phyloP scores from a whole-genome alignment of 2,113 vertebrate species.

The Astur gentilis region DNA sequence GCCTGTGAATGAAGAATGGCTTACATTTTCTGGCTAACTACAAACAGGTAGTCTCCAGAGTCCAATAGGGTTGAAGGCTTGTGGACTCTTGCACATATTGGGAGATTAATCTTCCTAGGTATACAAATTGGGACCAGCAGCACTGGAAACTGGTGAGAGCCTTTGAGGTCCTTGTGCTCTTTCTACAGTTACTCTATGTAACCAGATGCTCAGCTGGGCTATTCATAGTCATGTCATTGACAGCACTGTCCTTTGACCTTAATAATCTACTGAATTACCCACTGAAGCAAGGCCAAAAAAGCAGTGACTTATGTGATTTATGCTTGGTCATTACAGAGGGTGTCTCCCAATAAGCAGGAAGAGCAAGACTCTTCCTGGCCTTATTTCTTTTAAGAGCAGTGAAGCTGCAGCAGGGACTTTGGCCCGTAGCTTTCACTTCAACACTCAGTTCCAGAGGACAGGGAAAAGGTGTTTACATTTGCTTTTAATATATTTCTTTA shows the following conservation, averaged over 20 bases:
- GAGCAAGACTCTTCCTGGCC: not conserved
- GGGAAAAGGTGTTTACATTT: constrained; percentile 49
- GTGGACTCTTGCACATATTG: not conserved
- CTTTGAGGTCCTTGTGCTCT: constrained; percentile 33
- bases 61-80: not conserved
- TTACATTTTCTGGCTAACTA: not conserved
- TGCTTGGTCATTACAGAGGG: constrained; percentile 14
- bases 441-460: constrained; percentile 21
- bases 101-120: constrained; percentile 28
- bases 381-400: not conserved
- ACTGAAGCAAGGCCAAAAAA: constrained; percentile 57
- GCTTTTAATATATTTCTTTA: constrained; percentile 56
- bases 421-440: constrained; percentile 44
- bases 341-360: constrained; percentile 2
- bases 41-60: constrained; percentile 14
- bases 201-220: constrained; percentile 45
- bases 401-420: not conserved
- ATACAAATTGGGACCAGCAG: constrained; percentile 3
- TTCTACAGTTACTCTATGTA: constrained; percentile 57
- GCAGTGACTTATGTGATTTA: constrained; percentile 56
- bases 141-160: not conserved
- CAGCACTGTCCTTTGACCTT: constrained; percentile 64
- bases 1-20: constrained; percentile 2
- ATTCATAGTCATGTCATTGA: constrained; percentile 65
- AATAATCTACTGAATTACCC: constrained; percentile 70